Conservation (phyloP, 2,888 invertebrate species). For the Liopterus haemorrhoidalis region DNA sequence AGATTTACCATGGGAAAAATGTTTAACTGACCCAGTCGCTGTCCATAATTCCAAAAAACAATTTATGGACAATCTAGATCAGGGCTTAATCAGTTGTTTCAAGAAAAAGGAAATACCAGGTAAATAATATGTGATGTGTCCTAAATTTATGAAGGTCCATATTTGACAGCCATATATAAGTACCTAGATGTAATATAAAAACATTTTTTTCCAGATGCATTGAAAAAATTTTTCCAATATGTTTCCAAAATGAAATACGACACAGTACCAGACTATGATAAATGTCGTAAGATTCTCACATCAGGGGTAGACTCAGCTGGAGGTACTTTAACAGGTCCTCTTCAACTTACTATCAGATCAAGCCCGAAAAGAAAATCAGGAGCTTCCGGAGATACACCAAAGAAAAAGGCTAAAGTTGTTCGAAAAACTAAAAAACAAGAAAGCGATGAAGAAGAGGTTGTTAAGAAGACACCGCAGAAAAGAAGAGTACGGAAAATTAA, state of each 20-base stretch:
- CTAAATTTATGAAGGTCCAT: not conserved
- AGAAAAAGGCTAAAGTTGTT: conserved; percentile 20
- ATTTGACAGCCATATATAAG: not conserved
- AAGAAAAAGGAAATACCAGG: conserved; percentile 41
- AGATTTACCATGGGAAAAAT: conserved; percentile 77
- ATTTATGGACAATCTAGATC: conserved; percentile 55
- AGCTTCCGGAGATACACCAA: conserved; percentile 29
- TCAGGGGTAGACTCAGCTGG: conserved; percentile 60
- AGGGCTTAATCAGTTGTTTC: conserved; percentile 47
- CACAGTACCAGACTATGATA: conserved; percentile 66
- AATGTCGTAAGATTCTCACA: conserved; percentile 60
- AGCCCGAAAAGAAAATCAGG: conserved; percentile 39
- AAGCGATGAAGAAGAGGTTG: conserved; percentile 17
- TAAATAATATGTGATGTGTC: conserved; percentile 30
- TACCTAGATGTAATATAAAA: conserved; percentile 1
- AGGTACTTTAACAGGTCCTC: conserved; percentile 51
- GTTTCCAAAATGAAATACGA: conserved; percentile 63
- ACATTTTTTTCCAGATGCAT: conserved; percentile 49
- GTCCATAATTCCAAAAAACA: conserved; percentile 66
- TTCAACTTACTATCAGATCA: conserved; percentile 60
- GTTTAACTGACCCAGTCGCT: conserved; percentile 52
- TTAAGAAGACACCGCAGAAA: conserved; percentile 9
- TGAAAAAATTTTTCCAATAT: conserved; percentile 62
- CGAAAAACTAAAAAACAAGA: conserved; percentile 17
- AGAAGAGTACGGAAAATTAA: conserved; percentile 9